Evolutionary conservation across 2,113 vertebrate species (phyloP).

Genomic region (Grus americana): DNA sequence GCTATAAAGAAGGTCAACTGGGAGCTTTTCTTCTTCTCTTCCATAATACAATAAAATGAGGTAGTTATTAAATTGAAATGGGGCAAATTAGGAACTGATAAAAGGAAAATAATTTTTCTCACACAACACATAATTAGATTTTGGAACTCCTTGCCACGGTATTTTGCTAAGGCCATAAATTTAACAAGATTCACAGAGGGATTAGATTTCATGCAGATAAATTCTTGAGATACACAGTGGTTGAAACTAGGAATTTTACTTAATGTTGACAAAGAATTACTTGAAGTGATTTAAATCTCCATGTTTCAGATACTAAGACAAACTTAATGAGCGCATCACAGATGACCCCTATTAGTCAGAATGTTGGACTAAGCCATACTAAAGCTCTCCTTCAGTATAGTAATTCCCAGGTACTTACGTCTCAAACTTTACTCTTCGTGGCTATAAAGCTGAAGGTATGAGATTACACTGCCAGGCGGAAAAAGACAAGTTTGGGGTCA

Average conservation of each 20-base stretch:
- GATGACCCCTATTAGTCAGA: conserved; percentile 40
- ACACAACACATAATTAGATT: conserved; percentile 59
- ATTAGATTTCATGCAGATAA: conserved; percentile 38
- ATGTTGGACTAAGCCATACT: background rate
- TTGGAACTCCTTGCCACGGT: conserved; percentile 13
- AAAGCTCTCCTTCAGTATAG: background rate
- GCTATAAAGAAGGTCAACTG: conserved; percentile 58
- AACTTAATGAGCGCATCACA: conserved; percentile 2
- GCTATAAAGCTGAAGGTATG: background rate
- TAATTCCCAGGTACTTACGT: background rate
- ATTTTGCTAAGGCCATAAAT: conserved; percentile 51
- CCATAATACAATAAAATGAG: conserved; percentile 53
- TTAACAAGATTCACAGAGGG: conserved; percentile 26
- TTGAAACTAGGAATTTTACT: conserved; percentile 36
- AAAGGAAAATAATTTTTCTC: conserved; percentile 67
- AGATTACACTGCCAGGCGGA: background rate
- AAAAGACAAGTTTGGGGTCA: background rate
- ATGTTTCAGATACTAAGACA: conserved; percentile 12
- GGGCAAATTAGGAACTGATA: conserved; percentile 58
- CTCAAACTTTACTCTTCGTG: background rate
- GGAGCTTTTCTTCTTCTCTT: conserved; percentile 48
- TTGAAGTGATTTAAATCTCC: conserved; percentile 27
- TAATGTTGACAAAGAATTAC: conserved; percentile 44
- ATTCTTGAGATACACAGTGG: conserved; percentile 19
- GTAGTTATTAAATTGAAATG: conserved; percentile 59